These are phyloP conservation scores for Lepidonotus clava DNA, from an alignment of 2,888 invertebrate species.

Conservation along the genomic window DNA sequence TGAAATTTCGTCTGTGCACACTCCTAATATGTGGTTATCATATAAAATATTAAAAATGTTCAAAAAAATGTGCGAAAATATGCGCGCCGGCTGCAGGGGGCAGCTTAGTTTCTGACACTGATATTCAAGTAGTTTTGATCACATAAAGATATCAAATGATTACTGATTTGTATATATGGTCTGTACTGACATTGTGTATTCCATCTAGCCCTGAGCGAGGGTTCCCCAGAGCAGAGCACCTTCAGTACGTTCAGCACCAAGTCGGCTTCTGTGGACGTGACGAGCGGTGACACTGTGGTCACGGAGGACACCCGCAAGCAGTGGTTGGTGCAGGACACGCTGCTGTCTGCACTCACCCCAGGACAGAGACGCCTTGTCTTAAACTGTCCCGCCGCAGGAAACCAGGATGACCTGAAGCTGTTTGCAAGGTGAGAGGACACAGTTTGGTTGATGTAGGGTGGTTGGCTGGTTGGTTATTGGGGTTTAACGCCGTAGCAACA, in stretches of 20 bases:
- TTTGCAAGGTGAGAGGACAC: slow-evolving; percentile 84
- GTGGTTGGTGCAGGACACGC: slow-evolving; percentile 67
- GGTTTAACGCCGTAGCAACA: too few relatives aligned
- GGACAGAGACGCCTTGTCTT: slow-evolving; percentile 42
- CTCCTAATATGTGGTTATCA: too few relatives aligned
- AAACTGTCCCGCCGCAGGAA: slow-evolving; percentile 85
- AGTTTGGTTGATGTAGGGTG: too few relatives aligned
- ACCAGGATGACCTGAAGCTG: slow-evolving; percentile 88
- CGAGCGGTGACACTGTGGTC: slow-evolving; percentile 67
- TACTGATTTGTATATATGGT: not conserved
- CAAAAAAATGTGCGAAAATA: too few relatives aligned
- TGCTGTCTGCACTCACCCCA: slow-evolving; percentile 59
- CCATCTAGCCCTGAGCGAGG: slow-evolving; percentile 32
- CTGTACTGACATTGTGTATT: not conserved
- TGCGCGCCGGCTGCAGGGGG: too few relatives aligned
- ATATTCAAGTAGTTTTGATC: too few relatives aligned
- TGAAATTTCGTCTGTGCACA: too few relatives aligned
- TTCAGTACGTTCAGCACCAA: slow-evolving; percentile 64
- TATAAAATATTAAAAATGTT: too few relatives aligned
- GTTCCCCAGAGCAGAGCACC: slow-evolving; percentile 43
- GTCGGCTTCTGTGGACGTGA: slow-evolving; percentile 71
- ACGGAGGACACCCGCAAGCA: slow-evolving; percentile 69
- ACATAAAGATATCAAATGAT: too few relatives aligned
- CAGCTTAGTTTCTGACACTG: too few relatives aligned
- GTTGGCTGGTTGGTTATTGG: too few relatives aligned